These are phyloP conservation scores for Diadema setosum DNA, from an alignment of 35 echinoderm and acorn worm genomes.

Conservation along the genomic window DNA sequence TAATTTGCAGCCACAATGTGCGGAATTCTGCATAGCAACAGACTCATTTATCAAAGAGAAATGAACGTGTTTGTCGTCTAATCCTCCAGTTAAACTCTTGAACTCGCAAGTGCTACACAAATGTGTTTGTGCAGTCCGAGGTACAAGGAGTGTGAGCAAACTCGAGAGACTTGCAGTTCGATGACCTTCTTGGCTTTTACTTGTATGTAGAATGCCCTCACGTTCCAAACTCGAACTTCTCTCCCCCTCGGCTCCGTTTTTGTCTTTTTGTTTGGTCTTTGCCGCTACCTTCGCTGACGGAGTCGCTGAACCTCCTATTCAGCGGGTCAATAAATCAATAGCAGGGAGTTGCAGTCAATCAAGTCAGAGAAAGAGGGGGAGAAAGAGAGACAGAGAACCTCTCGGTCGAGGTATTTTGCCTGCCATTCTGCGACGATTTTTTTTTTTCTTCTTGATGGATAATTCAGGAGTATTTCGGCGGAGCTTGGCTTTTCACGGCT, in stretches of 20 bases:
- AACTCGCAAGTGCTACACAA: neutral
- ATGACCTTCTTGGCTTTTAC: neutral
- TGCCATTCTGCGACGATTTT: neutral
- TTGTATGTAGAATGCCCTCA: neutral
- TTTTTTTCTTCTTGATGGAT: neutral
- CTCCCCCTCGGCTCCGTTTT: neutral
- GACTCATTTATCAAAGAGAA: neutral
- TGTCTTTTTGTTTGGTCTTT: neutral
- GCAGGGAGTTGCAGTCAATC: conserved; percentile 3
- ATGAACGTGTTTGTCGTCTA: neutral
- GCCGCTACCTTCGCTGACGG: neutral
- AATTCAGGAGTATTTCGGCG: neutral
- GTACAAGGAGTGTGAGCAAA: neutral
- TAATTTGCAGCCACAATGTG: neutral
- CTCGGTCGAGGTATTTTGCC: neutral
- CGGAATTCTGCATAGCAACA: neutral
- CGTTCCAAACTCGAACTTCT: neutral
- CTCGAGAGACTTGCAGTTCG: neutral
- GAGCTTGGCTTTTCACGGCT: neutral
- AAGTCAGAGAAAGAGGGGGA: neutral
- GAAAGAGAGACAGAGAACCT: neutral
- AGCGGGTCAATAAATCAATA: conserved; percentile 13
- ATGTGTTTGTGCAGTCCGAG: neutral
- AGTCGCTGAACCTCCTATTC: neutral
- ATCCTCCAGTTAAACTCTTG: conserved; percentile 7